Conservation (phyloP, 2,113 vertebrate genomes). For the Bathybates hornii region DNA sequence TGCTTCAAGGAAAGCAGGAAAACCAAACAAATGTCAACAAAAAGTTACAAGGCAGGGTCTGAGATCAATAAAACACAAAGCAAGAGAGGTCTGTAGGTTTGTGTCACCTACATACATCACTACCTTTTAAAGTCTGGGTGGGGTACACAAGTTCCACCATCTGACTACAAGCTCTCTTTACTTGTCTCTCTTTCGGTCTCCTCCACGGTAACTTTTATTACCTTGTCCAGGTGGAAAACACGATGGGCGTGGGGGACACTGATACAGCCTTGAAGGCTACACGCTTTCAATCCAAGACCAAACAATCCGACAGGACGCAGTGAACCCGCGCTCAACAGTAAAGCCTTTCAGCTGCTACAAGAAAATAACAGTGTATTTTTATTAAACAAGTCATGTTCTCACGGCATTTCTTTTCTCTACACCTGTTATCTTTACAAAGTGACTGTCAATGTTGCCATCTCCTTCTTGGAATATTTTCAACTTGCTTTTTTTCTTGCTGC, state of each 20-base stretch:
- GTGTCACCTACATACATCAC: not conserved
- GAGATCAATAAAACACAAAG: not conserved
- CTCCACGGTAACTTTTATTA: conserved; percentile 23
- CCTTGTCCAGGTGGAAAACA: conserved; percentile 3
- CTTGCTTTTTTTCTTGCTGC: not conserved
- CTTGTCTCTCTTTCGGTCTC: not conserved
- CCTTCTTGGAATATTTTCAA: not conserved
- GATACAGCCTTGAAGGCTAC: not conserved
- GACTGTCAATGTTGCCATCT: not conserved
- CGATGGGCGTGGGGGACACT: conserved; percentile 30
- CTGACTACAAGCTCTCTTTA: conserved; percentile 28
- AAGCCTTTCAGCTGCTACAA: not conserved
- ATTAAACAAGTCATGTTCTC: not conserved
- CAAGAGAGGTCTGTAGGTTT: not conserved
- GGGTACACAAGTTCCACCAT: not conserved
- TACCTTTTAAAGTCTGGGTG: conserved; percentile 34
- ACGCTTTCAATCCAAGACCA: conserved; percentile 55
- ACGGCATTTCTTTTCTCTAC: not conserved
- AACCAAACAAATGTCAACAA: not conserved
- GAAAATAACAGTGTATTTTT: not conserved
- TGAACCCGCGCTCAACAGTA: not conserved
- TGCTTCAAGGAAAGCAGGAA: not conserved
- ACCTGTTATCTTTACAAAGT: not conserved
- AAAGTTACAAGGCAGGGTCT: not conserved
- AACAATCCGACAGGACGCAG: conserved; percentile 10